Conservation (phyloP, 2,113 vertebrate genomes). For the Amphilophus citrinellus region DNA sequence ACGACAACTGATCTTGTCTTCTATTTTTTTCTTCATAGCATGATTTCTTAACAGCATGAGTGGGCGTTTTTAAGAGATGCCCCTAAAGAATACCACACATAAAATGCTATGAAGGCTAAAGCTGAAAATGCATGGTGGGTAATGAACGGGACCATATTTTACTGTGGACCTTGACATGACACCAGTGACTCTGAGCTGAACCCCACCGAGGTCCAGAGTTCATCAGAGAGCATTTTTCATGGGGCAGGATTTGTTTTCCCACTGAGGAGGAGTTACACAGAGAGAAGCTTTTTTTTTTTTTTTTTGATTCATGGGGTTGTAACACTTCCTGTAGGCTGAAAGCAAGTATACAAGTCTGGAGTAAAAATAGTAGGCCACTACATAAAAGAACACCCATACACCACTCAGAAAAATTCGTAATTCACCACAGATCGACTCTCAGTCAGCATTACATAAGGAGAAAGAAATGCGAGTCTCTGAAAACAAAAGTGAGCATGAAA, state of each 20-base stretch:
- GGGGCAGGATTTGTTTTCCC: slow-evolving; percentile 66
- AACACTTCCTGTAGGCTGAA: slow-evolving; percentile 72
- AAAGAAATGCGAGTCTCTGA: slow-evolving; percentile 68
- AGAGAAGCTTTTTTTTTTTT: slow-evolving; percentile 24
- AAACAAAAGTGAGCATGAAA: slow-evolving; percentile 52
- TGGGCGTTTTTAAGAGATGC: background rate
- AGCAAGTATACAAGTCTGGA: slow-evolving; percentile 64
- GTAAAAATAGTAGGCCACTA: slow-evolving; percentile 74
- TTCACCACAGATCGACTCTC: slow-evolving; percentile 62
- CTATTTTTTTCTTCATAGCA: background rate
- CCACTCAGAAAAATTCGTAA: slow-evolving; percentile 49
- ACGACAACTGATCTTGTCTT: background rate
- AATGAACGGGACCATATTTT: slow-evolving; percentile 50
- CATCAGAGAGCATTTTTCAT: slow-evolving; percentile 53
- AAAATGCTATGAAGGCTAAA: background rate
- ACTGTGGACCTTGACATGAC: slow-evolving; percentile 61
- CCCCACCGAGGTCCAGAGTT: slow-evolving; percentile 51
- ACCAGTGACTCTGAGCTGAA: slow-evolving; percentile 61
- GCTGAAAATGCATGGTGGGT: slow-evolving; percentile 32
- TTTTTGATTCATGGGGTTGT: slow-evolving; percentile 67
- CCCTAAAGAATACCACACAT: background rate
- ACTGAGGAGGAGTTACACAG: slow-evolving; percentile 51
- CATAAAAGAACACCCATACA: slow-evolving; percentile 38
- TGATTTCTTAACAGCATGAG: background rate
- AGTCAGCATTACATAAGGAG: slow-evolving; percentile 67